Percentiles rank a stretch among this genome's conserved stretches.
Evolutionary conservation across 2,888 invertebrate genomes (phyloP).

Genomic region (Spisula solida): DNA sequence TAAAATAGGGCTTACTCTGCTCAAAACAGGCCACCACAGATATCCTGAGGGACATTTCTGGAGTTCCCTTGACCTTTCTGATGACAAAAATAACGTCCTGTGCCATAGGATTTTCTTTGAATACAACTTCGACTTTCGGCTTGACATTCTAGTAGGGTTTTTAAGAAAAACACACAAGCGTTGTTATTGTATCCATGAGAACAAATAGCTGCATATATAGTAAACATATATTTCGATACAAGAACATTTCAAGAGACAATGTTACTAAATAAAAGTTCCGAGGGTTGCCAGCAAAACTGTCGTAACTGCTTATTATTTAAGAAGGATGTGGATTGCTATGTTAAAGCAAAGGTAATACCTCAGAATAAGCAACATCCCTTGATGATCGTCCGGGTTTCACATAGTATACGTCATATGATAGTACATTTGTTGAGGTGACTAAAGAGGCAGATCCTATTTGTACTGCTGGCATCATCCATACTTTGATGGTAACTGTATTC

Average conservation of each 20-base stretch:
- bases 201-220: not conserved
- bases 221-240: not conserved
- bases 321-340: too few species aligned
- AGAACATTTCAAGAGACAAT: not conserved
- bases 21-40: constrained; percentile 54
- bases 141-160: constrained; percentile 33
- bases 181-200: too few species aligned
- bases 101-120: constrained; percentile 29
- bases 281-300: too few species aligned
- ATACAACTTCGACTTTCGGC: constrained; percentile 36
- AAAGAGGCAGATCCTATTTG: constrained; percentile 27
- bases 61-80: not conserved
- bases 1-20: constrained; percentile 19
- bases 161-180: not conserved
- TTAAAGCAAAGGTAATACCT: constrained; percentile 8
- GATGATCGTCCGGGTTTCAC: constrained; percentile 31
- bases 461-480: constrained; percentile 41
- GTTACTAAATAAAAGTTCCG: too few species aligned
- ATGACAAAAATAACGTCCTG: constrained; percentile 44
- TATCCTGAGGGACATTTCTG: constrained; percentile 41
- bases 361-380: constrained; percentile 30
- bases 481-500: constrained; percentile 30
- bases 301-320: too few species aligned
- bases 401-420: constrained; percentile 40
- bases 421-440: constrained; percentile 35